Evolutionary conservation across 2,888 invertebrate genomes (phyloP).

Genomic region (Hedya salicella): DNA sequence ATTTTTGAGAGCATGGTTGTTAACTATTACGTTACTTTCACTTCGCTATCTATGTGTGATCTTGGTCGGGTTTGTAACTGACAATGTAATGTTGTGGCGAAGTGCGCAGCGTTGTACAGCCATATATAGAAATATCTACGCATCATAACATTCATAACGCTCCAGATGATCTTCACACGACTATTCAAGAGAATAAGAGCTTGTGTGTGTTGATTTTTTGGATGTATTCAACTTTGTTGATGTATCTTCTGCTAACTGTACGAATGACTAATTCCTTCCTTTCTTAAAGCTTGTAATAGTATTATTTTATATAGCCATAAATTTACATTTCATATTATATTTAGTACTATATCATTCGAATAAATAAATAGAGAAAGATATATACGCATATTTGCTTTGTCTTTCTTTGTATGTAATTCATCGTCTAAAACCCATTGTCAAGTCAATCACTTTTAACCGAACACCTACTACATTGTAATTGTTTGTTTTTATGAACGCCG

Average conservation of each 20-base stretch:
- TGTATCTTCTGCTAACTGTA: background rate
- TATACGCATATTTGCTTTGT: conserved; percentile 32
- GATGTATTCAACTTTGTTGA: background rate
- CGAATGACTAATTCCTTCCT: background rate
- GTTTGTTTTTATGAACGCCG: conserved; percentile 5
- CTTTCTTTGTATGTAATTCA: conserved; percentile 18
- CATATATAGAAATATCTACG: background rate
- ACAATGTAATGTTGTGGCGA: conserved; percentile 22
- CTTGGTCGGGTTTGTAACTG: conserved; percentile 12
- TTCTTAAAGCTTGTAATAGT: background rate
- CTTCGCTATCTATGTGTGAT: conserved; percentile 26
- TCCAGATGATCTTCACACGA: background rate
- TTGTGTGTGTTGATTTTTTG: background rate
- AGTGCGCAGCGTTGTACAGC: conserved; percentile 4
- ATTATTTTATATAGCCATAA: background rate
- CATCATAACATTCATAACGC: background rate
- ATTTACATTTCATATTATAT: too few species aligned
- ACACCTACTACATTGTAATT: conserved; percentile 21
- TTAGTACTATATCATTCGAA: conserved; percentile 3
- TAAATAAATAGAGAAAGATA: conserved; percentile 34
- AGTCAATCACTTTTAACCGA: conserved; percentile 31
- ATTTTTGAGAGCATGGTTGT: conserved; percentile 27
- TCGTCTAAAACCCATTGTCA: conserved; percentile 25
- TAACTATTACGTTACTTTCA: conserved; percentile 31
- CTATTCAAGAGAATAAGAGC: background rate